A percentile compares a stretch with the other conserved stretches of the same genome.
Evolutionary conservation across 2,797 vertebrate species (phyloP).

Genomic region (Hipposideros larvatus): DNA sequence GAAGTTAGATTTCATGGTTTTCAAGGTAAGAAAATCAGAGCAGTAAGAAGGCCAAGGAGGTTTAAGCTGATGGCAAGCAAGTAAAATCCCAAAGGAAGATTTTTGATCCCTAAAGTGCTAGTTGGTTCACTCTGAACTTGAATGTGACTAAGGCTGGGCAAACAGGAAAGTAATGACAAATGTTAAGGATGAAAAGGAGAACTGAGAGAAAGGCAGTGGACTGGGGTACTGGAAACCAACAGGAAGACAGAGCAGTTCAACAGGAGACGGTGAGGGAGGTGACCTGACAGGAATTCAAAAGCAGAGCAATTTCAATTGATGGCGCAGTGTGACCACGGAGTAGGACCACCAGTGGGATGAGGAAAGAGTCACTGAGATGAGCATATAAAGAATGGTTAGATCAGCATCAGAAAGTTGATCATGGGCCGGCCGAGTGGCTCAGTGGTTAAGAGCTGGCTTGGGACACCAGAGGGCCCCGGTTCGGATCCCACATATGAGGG

Average conservation of each 20-base stretch:
- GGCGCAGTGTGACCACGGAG: not conserved
- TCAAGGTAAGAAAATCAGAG: not conserved
- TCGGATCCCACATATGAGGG: too few relatives aligned
- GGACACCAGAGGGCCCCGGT: too few relatives aligned
- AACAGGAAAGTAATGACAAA: not conserved
- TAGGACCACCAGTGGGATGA: too few relatives aligned
- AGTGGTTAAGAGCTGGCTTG: too few relatives aligned
- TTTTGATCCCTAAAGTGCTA: not conserved
- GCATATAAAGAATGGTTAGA: not conserved
- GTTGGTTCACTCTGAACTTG: not conserved
- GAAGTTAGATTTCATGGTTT: not conserved
- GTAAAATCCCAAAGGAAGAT: not conserved
- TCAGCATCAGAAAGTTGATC: not conserved
- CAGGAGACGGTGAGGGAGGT: not conserved
- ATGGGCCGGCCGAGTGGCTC: too few relatives aligned
- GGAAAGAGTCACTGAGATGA: not conserved
- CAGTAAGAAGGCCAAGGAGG: not conserved
- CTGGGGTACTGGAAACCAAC: not conserved
- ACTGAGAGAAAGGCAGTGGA: not conserved
- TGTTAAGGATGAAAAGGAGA: not conserved
- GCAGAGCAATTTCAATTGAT: not conserved
- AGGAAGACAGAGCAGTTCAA: not conserved
- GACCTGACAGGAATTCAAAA: not conserved
- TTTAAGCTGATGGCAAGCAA: not conserved
- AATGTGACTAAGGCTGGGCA: not conserved